A percentile compares a stretch with the other conserved stretches of the same genome.
These are phyloP conservation scores for Sinotaia quadrata DNA, from an alignment of 2,888 invertebrate species.

Conservation along the genomic window DNA sequence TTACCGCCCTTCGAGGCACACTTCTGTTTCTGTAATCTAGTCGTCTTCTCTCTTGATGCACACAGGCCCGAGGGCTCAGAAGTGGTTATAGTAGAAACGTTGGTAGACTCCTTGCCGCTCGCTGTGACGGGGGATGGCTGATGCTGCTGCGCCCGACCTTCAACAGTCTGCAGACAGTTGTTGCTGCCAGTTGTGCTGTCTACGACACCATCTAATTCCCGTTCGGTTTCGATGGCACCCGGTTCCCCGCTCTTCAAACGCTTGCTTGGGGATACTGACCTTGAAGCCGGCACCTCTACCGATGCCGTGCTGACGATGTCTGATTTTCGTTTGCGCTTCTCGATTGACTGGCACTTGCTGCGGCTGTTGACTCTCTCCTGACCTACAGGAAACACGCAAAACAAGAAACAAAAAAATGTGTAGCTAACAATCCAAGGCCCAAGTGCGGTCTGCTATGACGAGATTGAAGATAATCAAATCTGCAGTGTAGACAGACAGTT, in stretches of 20 bases:
- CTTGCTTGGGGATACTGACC: slow-evolving; percentile 23
- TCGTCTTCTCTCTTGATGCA: slow-evolving; percentile 12
- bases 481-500: too few species aligned
- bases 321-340: slow-evolving; percentile 21
- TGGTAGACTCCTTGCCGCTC: not conserved
- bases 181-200: not conserved
- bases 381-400: slow-evolving; percentile 4
- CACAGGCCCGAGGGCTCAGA: not conserved
- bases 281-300: slow-evolving; percentile 1
- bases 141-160: not conserved
- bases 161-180: slow-evolving; percentile 1
- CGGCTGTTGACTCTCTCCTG: slow-evolving; percentile 25
- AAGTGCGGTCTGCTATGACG: too few species aligned
- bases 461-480: too few species aligned
- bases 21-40: slow-evolving; percentile 11
- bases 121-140: not conserved
- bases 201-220: not conserved
- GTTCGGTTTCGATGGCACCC: slow-evolving; percentile 1
- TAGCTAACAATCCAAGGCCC: too few species aligned
- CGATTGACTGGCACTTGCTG: slow-evolving; percentile 16
- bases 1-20: slow-evolving; percentile 14
- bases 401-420: not conserved
- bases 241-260: slow-evolving; percentile 11
- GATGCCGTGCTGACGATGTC: slow-evolving; percentile 7
- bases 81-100: not conserved